Base-by-base conservation (phyloP, 2,113 vertebrate species). In the Alethe castanea region DNA sequence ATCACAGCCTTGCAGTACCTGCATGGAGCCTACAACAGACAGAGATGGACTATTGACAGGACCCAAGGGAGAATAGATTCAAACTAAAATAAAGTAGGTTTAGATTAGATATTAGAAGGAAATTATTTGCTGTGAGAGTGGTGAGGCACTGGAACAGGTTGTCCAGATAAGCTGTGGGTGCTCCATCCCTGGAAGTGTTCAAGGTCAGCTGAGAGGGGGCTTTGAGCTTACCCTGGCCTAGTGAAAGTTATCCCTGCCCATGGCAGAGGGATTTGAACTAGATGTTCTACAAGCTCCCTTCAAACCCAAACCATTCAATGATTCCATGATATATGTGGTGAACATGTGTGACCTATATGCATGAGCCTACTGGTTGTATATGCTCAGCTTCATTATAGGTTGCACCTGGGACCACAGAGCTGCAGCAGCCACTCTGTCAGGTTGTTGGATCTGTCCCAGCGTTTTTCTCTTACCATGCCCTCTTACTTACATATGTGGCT, bases 381-480 rank as follows among this genome's bases (percentile, higher is more conserved):
- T 13, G 4, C 16, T 64, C 40, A 47, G 25, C 35, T 54, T 84
- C 0, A 0, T 36, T 50, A 14, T 19, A 28, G 11, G 5, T 19
- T 71, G 24, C 7, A 26, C 6, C 19, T 36, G 25, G 16, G 18
- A 83, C 2, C 15, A 62, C 2, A 16, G 47, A 61, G 36, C 19
- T 38, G 40, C 85, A 92, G 8, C 19, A 47, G 8, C 38, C n/a
- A n/a, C 16, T 25, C 53, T 67, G 19, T 17, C 69, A 29, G n/a
- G 19, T 6, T 8, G 3, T 5, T 80, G 42, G 26, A 76, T 57
- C 31, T 66, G 17, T 8, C 7, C 33, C 17, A 38, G 2, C 28
- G 35, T 29, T 66, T 76, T 66, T 44, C 52, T 36, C 15, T 62
- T 47, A 15, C 1, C 2, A 52, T 28, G 5, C 5, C 12, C 14